Conservation (phyloP, 2,113 vertebrate species). For the Dicrurus megarhynchus region DNA sequence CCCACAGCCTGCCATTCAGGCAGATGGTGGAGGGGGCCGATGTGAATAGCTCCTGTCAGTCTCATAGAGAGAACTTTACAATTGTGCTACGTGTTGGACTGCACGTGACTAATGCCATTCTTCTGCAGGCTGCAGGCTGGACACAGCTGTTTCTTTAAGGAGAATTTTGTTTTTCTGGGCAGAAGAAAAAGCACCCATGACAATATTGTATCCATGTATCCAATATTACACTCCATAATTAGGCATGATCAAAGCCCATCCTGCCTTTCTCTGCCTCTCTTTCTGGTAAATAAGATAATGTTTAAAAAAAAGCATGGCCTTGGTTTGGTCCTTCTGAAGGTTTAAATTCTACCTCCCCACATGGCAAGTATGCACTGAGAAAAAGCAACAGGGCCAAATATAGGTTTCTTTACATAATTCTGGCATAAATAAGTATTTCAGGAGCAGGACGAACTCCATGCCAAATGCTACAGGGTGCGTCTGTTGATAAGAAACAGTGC, state of each 20-base stretch:
- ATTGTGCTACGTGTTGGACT: conserved; percentile 66
- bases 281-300: neutral
- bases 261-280: neutral
- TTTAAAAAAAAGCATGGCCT: neutral
- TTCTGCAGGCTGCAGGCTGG: conserved; percentile 56
- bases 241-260: neutral
- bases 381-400: neutral
- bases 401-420: neutral
- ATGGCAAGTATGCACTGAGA: neutral
- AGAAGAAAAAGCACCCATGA: neutral
- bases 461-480: neutral
- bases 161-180: conserved; percentile 3
- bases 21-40: conserved; percentile 69
- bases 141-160: conserved; percentile 68
- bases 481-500: neutral
- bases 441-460: neutral
- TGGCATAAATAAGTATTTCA: neutral
- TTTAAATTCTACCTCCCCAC: neutral
- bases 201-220: neutral
- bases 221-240: neutral
- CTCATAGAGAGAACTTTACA: conserved; percentile 67
- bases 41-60: conserved; percentile 75
- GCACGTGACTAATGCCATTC: conserved; percentile 72
- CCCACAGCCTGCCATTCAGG: conserved; percentile 68
- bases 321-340: neutral